Base-by-base conservation (phyloP, 2,888 invertebrate genomes). In the Acanthosepion esculentum region DNA sequence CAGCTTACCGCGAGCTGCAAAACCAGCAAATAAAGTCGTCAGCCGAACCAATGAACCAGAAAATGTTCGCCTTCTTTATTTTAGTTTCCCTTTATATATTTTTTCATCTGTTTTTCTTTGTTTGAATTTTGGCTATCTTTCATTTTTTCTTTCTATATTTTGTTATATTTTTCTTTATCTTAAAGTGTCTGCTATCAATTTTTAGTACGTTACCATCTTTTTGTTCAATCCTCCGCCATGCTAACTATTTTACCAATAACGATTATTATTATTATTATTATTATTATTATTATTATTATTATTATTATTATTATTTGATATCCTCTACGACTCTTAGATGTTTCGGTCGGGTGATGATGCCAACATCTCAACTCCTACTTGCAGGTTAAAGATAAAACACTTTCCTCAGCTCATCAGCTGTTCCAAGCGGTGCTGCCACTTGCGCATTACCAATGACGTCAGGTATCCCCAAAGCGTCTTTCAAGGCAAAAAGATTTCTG, bases 31-130 rank as follows among this genome's bases (percentile, higher is more conserved):
- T 78, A 78, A 78, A n/a, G n/a, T 78, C 78, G 78, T 78, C 78
- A 78, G 78, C n/a, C 78, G 78, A 78, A 78, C 78, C n/a, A 78
- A 78, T 78, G 78, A 78, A 78, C 78, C 78, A n/a, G n/a, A 78
- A 78, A n/a, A 78, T 78, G n/a, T 78, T 78, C 15, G 78, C 10
- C 78, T 33, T 78, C n/a, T 78, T 78, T 29, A 78, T 78, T n/a
- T 18, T 33, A 33, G 18, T 78, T 78, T 78, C n/a, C 78, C 78
- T 33, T 33, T 78, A 59, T 23, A 20, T 7, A 59, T 20, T 59
- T 23, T 4, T 59, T 59, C 20, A 3, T n/a, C 33, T 78, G n/a
- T 5, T 7, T 64, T 78, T 12, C 12, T 29, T 78, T 8, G 7
- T 78, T 50, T 50, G 50, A 50, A 15, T 15, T 64, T 64, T 8